Evolutionary conservation across 2,888 invertebrate species (phyloP), one percentile per base, ranked within the genome.

Genomic region (Monochamus alternatus): DNA sequence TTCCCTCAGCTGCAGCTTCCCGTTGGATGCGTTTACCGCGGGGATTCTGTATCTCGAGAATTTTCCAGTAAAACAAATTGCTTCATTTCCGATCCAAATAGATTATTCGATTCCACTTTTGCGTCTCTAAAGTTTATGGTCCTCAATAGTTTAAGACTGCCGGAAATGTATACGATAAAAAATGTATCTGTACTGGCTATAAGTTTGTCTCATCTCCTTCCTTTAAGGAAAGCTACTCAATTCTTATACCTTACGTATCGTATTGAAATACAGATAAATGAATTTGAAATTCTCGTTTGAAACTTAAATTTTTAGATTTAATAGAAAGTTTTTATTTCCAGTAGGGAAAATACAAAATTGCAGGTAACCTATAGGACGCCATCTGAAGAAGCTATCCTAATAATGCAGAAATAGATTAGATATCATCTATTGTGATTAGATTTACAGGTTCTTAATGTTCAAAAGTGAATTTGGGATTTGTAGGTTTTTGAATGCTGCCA

Each of bases 61-160:
- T 66, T 66, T 66, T 66, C 66, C 14, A 66, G 51, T 51, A 51
- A 66, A 66, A 66, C 30, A 60, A 59, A 60, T 47, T 14, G 31
- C 60, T 44, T 60, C 47, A 22, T 59, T 69, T 60, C 30, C 10
- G 60, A 47, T 44, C 5, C 43, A 47, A 31, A 44, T 31, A 43
- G 60, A 69, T 68, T 43, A 59, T 22, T 0, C 44, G 31, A 32
- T 38, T 60, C 32, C 12, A 52, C 12, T 52, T 52, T n/a, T 52
- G 12, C 14, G 38, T 55, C 43, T 3, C 32, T n/a, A 63, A 44
- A 63, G 14, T 44, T 63, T 63, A 55, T n/a, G n/a, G 55, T 55
- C n/a, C 10, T 3, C n/a, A 3, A 55, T 55, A 55, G 55, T 22
- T 55, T 55, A 3, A 47, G 10, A 47, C 3, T 7, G 10, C 7